Conservation (phyloP, 2,113 vertebrate species). For the Xenopus laevis region DNA sequence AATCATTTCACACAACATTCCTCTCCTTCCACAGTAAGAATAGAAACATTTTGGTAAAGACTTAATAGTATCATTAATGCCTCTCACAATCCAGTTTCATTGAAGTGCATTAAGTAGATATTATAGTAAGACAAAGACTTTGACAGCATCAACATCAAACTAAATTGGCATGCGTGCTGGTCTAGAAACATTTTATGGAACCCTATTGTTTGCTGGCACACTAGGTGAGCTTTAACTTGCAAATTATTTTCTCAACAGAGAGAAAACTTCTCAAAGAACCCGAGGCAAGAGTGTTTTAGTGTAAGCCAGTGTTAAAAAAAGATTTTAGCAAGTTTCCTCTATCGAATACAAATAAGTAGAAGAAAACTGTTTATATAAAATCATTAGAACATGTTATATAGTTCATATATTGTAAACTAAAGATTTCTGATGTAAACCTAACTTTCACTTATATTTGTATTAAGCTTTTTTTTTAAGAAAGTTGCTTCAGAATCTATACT, state of each 20-base stretch:
- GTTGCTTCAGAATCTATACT: too few species aligned
- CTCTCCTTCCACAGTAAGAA: too few species aligned
- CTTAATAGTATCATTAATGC: conserved; percentile 98
- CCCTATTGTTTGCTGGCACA: conserved; percentile 86
- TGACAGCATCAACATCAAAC: conserved; percentile 94
- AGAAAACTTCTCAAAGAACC: conserved; percentile 64
- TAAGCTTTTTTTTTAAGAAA: too few species aligned
- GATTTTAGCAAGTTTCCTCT: conserved; percentile 25
- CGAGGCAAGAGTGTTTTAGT: conserved; percentile 67
- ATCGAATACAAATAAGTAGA: too few species aligned
- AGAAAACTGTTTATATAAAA: too few species aligned
- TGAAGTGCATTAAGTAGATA: conserved; percentile 98
- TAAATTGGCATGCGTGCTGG: conserved; percentile 87
- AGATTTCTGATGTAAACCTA: too few species aligned
- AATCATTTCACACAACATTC: too few species aligned
- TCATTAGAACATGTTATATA: too few species aligned
- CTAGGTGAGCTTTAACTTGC: conserved; percentile 95
- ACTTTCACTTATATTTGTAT: too few species aligned
- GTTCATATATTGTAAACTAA: too few species aligned
- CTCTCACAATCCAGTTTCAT: conserved; percentile 91
- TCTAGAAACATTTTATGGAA: conserved; percentile 81
- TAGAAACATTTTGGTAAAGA: conserved; percentile 88
- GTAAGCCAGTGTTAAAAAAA: conserved; percentile 56
- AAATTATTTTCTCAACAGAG: conserved; percentile 86
- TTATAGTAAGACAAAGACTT: conserved; percentile 93